Percentiles rank a stretch among this genome's conserved stretches.
Evolutionary conservation across 2,113 vertebrate species (phyloP).

Genomic region (Ptilorrhoa leucosticta): DNA sequence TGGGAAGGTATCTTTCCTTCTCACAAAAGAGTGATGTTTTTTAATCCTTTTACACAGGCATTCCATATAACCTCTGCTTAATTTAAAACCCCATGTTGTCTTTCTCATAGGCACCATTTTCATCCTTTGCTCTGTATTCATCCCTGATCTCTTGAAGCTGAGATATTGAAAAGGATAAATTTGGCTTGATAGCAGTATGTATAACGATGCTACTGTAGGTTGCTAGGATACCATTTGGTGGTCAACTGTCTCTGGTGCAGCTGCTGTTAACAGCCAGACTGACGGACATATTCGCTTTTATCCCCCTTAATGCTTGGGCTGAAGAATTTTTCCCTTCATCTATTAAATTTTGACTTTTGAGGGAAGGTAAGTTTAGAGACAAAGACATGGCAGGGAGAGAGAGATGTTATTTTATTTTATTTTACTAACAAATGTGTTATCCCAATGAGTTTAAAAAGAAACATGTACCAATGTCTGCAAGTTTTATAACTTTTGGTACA

Average conservation of each 20-base stretch:
- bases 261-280: slow-evolving; percentile 5
- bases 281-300: slow-evolving; percentile 33
- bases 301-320: neutral
- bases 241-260: slow-evolving; percentile 28
- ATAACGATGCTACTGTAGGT: slow-evolving; percentile 20
- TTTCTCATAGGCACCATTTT: neutral
- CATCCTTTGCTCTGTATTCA: slow-evolving; percentile 9
- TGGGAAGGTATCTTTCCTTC: neutral
- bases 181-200: slow-evolving; percentile 52
- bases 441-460: neutral
- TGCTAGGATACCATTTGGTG: slow-evolving; percentile 66
- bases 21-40: neutral
- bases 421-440: neutral
- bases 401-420: neutral
- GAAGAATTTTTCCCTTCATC: neutral
- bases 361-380: neutral
- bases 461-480: neutral
- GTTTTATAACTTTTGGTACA: neutral
- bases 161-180: slow-evolving; percentile 58
- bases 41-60: neutral
- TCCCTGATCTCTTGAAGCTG: neutral
- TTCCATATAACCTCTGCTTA: neutral
- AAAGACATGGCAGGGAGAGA: neutral
- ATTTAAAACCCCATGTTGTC: neutral
- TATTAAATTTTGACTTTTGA: neutral